These are phyloP conservation scores for Raja brachyura DNA, from an alignment of 2,113 vertebrate genomes.

Conservation along the genomic window DNA sequence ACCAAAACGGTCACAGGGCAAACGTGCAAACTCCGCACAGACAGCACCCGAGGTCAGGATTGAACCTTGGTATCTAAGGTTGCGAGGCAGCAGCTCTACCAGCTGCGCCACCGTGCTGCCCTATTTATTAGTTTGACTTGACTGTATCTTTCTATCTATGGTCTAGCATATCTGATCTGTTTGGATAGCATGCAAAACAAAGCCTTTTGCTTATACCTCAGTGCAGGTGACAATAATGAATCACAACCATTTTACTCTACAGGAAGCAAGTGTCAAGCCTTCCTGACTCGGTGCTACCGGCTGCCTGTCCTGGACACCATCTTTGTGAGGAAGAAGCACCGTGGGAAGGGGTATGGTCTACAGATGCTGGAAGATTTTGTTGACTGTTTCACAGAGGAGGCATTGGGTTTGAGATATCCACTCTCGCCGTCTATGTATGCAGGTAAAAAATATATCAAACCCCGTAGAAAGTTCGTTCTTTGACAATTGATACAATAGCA, in stretches of 20 bases:
- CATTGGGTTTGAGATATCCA: slow-evolving; percentile 69
- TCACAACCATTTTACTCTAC: slow-evolving; percentile 7
- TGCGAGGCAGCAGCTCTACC: too few species aligned
- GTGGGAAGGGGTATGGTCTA: slow-evolving; percentile 61
- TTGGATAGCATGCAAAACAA: too few species aligned
- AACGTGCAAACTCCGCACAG: too few species aligned
- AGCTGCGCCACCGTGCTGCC: too few species aligned
- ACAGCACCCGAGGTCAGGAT: too few species aligned
- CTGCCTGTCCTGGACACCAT: slow-evolving; percentile 78
- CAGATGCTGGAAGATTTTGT: slow-evolving; percentile 80
- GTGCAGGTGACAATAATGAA: too few species aligned
- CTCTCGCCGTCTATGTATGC: slow-evolving; percentile 61
- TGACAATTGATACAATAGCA: not conserved
- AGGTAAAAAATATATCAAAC: slow-evolving; percentile 55
- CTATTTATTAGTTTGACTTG: too few species aligned
- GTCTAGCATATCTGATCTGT: too few species aligned
- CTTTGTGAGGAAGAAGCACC: slow-evolving; percentile 69
- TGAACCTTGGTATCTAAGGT: too few species aligned
- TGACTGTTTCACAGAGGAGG: slow-evolving; percentile 61
- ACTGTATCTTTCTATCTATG: too few species aligned
- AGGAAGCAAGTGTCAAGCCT: slow-evolving; percentile 60
- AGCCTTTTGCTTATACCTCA: too few species aligned
- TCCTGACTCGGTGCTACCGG: slow-evolving; percentile 54
- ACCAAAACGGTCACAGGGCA: too few species aligned
- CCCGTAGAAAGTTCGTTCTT: not conserved